Evolutionary conservation across 2,113 vertebrate species (phyloP).

Genomic region (Hemiscyllium ocellatum): DNA sequence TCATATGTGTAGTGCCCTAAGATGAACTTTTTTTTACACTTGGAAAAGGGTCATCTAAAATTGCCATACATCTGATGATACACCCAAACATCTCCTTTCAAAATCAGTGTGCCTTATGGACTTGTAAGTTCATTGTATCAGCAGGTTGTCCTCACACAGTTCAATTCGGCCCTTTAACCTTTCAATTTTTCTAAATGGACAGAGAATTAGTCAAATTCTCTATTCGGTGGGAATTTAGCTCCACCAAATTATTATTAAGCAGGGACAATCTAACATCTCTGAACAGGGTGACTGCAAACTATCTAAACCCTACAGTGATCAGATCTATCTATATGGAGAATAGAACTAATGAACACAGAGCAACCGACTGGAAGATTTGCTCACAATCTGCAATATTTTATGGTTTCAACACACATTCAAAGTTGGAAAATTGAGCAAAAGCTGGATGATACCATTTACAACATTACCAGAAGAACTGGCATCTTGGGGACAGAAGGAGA

Average conservation of each 20-base stretch:
- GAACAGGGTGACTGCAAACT: too few relatives aligned
- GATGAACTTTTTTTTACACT: background rate
- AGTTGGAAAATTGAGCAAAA: background rate
- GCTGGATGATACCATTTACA: background rate
- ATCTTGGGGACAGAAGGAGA: background rate
- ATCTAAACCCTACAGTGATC: background rate
- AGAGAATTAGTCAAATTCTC: background rate
- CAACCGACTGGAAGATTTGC: background rate
- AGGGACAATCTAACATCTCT: background rate
- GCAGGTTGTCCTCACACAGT: too few relatives aligned
- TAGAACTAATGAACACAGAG: background rate
- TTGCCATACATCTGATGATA: background rate
- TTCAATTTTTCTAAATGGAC: background rate
- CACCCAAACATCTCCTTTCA: background rate
- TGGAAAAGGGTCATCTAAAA: background rate
- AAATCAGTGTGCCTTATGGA: background rate
- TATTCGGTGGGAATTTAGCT: background rate
- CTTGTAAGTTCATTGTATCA: background rate
- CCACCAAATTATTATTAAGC: background rate
- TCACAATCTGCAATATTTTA: background rate
- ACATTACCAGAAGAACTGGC: background rate
- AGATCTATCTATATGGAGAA: background rate
- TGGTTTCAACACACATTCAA: background rate
- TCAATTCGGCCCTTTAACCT: too few relatives aligned
- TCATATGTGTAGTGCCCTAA: background rate